Base-by-base conservation (phyloP, 1,140 invertebrate species). In the Metopolophium dirhodum region DNA sequence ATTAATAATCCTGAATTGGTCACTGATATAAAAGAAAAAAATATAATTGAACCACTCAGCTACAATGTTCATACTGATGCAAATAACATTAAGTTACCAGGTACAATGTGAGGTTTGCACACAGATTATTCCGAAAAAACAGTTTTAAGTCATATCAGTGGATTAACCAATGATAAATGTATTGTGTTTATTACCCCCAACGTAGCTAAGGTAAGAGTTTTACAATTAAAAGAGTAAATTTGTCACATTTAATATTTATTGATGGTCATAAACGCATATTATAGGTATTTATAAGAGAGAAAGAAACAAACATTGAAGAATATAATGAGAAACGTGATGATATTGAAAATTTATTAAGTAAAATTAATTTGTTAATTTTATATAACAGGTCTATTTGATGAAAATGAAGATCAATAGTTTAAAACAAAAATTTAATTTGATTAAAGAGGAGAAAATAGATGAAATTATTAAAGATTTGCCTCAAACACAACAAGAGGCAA, bases 171-270 rank as follows among this genome's bases (percentile, higher is more conserved):
- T 47, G 83, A 35, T 45, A 86, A 86, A 86, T 45, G 37, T 45
- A 47, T 86, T 86, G 47, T 35, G 23, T 86, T 86, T 45, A 86
- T 30, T 86, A 86, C 83, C 41, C 83, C 83, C 26, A 47, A 86
- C 11, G 7, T 45, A 86, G 23, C 83, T 86, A 86, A 86, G 11
- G 83, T 86, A 86, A 86, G n/a, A 30, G 7, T 11, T 86, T 86
- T 18, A 86, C 23, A 45, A 26, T 86, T 47, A 35, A 45, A 86
- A 86, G 14, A 86, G n/a, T 86, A 30, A 86, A 26, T 45, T 35
- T 9, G 14, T 35, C 83, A 45, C 41, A 47, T 86, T 9, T 1
- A 86, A 86, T 86, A 47, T 86, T 26, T 47, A 26, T 35, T 0
- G 2, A 45, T 4, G 41, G 45, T 86, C 23, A 45, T 86, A 37